Evolutionary conservation across 2,113 vertebrate genomes (phyloP).

Genomic region (Verasper variegatus): DNA sequence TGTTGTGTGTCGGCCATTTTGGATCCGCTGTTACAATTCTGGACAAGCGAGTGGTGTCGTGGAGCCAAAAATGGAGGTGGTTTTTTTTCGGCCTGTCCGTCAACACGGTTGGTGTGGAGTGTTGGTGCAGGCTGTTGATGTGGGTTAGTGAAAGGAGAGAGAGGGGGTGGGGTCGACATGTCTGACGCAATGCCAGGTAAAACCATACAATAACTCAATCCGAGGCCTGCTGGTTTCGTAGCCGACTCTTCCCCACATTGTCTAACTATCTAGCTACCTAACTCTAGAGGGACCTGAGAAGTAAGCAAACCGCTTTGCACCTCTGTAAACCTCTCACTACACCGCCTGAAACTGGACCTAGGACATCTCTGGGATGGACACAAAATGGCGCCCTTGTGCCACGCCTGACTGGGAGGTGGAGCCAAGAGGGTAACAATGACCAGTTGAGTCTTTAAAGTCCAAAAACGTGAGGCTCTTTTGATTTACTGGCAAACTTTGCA

Average conservation of each 20-base stretch:
- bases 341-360: conserved; percentile 56
- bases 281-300: conserved; percentile 82
- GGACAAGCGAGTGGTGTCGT: conserved; percentile 64
- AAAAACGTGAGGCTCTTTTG: conserved; percentile 23
- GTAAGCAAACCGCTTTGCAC: conserved; percentile 71
- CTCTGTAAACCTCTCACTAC: conserved; percentile 69
- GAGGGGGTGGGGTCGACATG: conserved; percentile 12
- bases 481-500: conserved; percentile 15
- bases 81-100: conserved; percentile 36
- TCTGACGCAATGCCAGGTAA: conserved; percentile 67
- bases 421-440: conserved; percentile 32
- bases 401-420: conserved; percentile 23
- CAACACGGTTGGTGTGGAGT: conserved; percentile 37
- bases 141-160: conserved; percentile 24
- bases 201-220: conserved; percentile 74
- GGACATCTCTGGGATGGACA: conserved; percentile 35
- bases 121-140: conserved; percentile 53
- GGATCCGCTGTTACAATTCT: conserved; percentile 74
- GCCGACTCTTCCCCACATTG: conserved; percentile 26
- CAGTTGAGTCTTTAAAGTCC: conserved; percentile 12
- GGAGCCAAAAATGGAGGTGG: conserved; percentile 64
- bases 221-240: conserved; percentile 31
- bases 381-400: conserved; percentile 34
- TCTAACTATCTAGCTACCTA: conserved; percentile 62
- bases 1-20: conserved; percentile 74